Conservation (phyloP, 2,797 vertebrate genomes). For the Channallabes apus region DNA sequence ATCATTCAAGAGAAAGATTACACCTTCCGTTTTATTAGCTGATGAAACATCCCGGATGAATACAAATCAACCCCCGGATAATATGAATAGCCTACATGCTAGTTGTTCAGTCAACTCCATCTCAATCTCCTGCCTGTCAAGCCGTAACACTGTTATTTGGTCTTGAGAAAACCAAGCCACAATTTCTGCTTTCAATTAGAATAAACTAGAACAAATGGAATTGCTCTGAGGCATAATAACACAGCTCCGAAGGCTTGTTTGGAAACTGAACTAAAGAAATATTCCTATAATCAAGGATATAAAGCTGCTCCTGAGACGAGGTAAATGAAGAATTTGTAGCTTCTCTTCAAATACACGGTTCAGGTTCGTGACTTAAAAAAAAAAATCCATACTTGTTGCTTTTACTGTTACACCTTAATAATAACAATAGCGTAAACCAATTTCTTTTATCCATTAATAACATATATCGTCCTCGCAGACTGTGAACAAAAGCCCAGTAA, state of each 20-base stretch:
- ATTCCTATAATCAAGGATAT: constrained; percentile 15
- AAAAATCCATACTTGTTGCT: neutral
- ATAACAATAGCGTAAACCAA: neutral
- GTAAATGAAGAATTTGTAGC: neutral
- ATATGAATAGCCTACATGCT: constrained; percentile 38
- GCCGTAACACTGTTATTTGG: constrained; percentile 26
- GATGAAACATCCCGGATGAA: constrained; percentile 33
- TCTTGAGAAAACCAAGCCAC: constrained; percentile 53
- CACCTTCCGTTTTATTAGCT: constrained; percentile 38
- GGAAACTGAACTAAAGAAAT: neutral
- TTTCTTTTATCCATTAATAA: constrained; percentile 9
- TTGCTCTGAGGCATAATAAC: constrained; percentile 9
- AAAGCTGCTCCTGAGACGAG: constrained; percentile 5
- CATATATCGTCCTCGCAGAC: constrained; percentile 3
- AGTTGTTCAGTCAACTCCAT: constrained; percentile 17
- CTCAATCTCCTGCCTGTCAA: constrained; percentile 45
- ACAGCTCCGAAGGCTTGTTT: constrained; percentile 26
- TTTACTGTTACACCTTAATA: neutral
- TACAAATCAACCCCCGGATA: constrained; percentile 45
- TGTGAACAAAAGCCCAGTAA: constrained; percentile 33
- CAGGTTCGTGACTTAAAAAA: neutral
- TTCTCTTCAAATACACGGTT: neutral
- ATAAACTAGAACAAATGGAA: constrained; percentile 27
- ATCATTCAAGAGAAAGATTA: constrained; percentile 25
- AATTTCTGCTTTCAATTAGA: constrained; percentile 47